Conservation (phyloP, 2,888 invertebrate genomes). For the Drosophila nr. medialis region DNA sequence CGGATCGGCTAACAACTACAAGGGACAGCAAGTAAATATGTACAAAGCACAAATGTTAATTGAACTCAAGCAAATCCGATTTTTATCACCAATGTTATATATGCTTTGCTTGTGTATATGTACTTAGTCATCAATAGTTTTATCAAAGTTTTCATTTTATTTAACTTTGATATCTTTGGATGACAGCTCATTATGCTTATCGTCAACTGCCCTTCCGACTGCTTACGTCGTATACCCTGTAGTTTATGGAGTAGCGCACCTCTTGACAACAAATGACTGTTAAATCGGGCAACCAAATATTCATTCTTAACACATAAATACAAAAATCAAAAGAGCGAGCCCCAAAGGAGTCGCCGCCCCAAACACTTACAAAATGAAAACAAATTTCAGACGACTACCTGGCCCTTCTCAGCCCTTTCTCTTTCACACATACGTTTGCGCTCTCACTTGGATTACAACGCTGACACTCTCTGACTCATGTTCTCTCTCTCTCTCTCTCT, state of each 20-base stretch:
- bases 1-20: background rate
- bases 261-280: constrained; percentile 26
- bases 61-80: background rate
- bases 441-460: constrained; percentile 5
- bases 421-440: constrained; percentile 1
- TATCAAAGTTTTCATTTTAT: constrained; percentile 16
- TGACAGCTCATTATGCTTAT: constrained; percentile 21
- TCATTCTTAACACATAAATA: constrained; percentile 31
- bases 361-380: constrained; percentile 57
- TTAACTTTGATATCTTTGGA: constrained; percentile 14
- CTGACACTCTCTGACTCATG: constrained; percentile 16
- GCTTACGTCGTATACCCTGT: constrained; percentile 8
- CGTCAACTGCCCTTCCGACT: constrained; percentile 14
- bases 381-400: constrained; percentile 47
- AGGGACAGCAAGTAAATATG: background rate
- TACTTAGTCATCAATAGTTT: background rate
- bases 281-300: constrained; percentile 34
- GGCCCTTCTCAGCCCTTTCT: background rate
- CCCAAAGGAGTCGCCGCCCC: constrained; percentile 55
- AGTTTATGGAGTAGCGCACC: constrained; percentile 2
- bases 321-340: constrained; percentile 56
- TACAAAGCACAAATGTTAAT: background rate
- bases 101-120: background rate
- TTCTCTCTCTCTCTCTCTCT: constrained; percentile 8
- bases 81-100: background rate